A percentile compares a stretch with the other conserved stretches of the same genome.
Conservation (phyloP, 1,140 invertebrate species). For the Phymorhynchus buccinoides region DNA sequence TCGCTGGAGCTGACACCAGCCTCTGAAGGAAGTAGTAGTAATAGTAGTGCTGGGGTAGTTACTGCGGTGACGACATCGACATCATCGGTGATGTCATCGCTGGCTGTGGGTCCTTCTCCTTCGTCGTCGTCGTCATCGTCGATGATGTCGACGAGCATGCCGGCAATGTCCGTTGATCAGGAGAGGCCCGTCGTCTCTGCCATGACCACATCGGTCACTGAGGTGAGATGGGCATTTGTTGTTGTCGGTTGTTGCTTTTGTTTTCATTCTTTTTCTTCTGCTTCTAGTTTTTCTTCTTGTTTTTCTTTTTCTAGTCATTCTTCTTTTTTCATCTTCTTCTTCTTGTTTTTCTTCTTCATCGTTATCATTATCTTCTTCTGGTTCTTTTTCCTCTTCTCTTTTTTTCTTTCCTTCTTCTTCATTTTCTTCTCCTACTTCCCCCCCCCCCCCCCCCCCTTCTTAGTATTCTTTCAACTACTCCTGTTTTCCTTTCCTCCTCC, state of each 20-base stretch:
- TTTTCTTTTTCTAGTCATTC: too few species aligned
- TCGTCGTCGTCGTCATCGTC: not conserved
- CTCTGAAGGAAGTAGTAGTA: too few species aligned
- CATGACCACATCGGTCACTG: not conserved
- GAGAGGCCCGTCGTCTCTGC: not conserved
- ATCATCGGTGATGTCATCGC: not conserved
- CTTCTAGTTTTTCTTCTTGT: not conserved
- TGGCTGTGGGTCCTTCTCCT: too few species aligned
- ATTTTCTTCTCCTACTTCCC: too few species aligned
- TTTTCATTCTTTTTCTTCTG: not conserved
- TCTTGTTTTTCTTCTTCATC: not conserved
- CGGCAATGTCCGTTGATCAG: not conserved
- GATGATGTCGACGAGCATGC: conserved; percentile 19
- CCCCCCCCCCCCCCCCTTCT: too few species aligned
- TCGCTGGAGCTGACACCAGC: conserved; percentile 58
- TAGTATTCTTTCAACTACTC: not conserved
- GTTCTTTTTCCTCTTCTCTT: too few species aligned
- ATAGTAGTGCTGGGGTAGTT: not conserved
- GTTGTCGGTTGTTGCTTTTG: not conserved
- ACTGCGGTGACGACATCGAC: not conserved
- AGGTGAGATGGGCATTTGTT: not conserved
- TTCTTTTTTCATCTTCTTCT: not conserved
- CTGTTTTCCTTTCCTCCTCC: not conserved
- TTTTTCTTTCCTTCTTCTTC: too few species aligned
- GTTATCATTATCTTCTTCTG: too few species aligned